Percentiles rank a stretch among this genome's conserved stretches.
Evolutionary conservation across 2,113 vertebrate species (phyloP).

Genomic region (Herpetotheres cachinnans): DNA sequence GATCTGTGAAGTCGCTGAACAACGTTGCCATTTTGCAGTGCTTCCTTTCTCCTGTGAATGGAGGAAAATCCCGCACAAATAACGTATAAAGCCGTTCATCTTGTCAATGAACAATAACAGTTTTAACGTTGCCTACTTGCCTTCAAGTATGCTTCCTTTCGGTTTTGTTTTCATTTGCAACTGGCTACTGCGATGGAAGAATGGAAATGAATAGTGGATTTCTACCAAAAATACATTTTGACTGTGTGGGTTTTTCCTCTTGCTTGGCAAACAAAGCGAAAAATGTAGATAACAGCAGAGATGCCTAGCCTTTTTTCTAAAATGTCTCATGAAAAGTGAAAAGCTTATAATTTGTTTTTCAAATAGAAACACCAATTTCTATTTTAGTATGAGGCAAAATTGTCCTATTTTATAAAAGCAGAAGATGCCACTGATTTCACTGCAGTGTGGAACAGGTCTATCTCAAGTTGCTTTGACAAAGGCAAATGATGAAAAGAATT

Average conservation of each 20-base stretch:
- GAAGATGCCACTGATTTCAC: background rate
- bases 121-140: background rate
- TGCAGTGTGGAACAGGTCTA: fast-evolving
- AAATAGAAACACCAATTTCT: background rate
- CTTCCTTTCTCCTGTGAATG: fast-evolving
- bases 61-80: too few relatives aligned
- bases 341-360: fast-evolving
- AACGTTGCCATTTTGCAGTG: fast-evolving
- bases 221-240: background rate
- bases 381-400: background rate
- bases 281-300: background rate
- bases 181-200: background rate
- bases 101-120: background rate
- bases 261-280: background rate
- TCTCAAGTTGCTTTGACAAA: background rate
- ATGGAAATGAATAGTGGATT: fast-evolving
- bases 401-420: background rate
- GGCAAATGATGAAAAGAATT: background rate
- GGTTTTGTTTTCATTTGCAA: background rate
- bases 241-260: background rate
- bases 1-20: fast-evolving
- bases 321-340: background rate
- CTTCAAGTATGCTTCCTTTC: fast-evolving
- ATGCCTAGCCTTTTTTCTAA: background rate
- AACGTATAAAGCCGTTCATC: fast-evolving